These are phyloP conservation scores for Proisotoma minuta DNA, from an alignment of 2,888 invertebrate species.

Conservation along the genomic window DNA sequence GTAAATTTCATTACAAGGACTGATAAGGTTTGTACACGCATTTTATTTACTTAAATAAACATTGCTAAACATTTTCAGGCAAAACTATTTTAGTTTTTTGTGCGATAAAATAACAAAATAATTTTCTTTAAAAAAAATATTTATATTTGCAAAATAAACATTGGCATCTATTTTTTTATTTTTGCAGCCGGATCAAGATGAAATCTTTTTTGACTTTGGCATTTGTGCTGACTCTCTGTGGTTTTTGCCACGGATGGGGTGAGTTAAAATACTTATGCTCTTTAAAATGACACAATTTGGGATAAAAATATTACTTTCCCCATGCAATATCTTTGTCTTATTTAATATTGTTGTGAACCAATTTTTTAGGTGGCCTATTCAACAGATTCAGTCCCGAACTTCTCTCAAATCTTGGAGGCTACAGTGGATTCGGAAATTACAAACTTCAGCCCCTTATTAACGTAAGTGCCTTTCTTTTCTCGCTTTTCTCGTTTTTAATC, in stretches of 20 bases:
- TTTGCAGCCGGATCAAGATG: too few species aligned
- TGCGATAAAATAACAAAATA: too few species aligned
- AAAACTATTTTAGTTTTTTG: too few species aligned
- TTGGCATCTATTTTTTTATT: too few species aligned
- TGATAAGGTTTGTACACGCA: too few species aligned
- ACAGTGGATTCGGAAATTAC: conserved; percentile 63
- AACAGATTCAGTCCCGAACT: conserved; percentile 83
- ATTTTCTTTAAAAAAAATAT: too few species aligned
- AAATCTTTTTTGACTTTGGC: conserved; percentile 36
- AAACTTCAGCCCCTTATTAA: conserved; percentile 47
- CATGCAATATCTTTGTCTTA: background rate
- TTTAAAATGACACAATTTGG: conserved; percentile 72
- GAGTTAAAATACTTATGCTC: too few species aligned
- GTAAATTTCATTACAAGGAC: too few species aligned
- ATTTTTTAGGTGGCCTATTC: conserved; percentile 73
- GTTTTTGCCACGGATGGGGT: conserved; percentile 46
- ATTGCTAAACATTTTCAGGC: too few species aligned
- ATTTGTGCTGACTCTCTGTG: conserved; percentile 32
- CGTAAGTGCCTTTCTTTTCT: conserved; percentile 31
- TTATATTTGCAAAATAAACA: too few species aligned
- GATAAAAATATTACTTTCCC: background rate
- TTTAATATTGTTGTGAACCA: background rate
- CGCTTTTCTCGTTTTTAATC: too few species aligned
- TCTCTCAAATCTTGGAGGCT: conserved; percentile 73
- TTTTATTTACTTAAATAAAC: too few species aligned